Percentiles rank a stretch among this genome's conserved stretches.
These are phyloP conservation scores for Eulemur rufifrons DNA, from an alignment of 2,113 vertebrate species.

Conservation along the genomic window DNA sequence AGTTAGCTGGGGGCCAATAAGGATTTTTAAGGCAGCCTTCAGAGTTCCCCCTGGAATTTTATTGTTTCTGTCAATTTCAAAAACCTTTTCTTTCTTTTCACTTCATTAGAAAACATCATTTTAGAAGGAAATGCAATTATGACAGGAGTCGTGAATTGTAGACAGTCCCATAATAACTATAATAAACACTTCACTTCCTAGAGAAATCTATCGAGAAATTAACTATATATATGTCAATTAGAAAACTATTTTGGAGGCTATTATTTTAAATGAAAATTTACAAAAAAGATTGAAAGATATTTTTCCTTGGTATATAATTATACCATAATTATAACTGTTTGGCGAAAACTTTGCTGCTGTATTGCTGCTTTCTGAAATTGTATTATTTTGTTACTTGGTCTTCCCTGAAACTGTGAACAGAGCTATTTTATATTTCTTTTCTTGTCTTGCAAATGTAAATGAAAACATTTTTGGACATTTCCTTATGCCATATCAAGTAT, in stretches of 20 bases:
- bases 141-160: neutral
- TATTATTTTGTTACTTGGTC: neutral
- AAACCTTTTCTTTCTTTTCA: neutral
- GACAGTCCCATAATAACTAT: neutral
- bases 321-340: neutral
- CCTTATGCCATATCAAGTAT: neutral
- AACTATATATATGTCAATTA: neutral
- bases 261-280: slow-evolving; percentile 16
- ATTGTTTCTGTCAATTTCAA: neutral
- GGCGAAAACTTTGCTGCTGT: neutral
- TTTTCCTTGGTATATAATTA: neutral
- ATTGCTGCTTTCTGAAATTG: neutral
- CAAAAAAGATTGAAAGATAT: neutral
- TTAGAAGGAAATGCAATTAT: neutral
- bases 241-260: neutral
- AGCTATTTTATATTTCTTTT: neutral
- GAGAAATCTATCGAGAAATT: neutral
- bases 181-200: neutral
- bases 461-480: neutral
- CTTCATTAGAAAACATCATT: neutral
- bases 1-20: neutral
- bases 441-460: neutral
- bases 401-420: neutral
- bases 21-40: neutral
- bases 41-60: neutral